phyloP scores from a whole-genome alignment of 2,888 invertebrate species.

The Pseudococcus jackbeardsleyi region DNA sequence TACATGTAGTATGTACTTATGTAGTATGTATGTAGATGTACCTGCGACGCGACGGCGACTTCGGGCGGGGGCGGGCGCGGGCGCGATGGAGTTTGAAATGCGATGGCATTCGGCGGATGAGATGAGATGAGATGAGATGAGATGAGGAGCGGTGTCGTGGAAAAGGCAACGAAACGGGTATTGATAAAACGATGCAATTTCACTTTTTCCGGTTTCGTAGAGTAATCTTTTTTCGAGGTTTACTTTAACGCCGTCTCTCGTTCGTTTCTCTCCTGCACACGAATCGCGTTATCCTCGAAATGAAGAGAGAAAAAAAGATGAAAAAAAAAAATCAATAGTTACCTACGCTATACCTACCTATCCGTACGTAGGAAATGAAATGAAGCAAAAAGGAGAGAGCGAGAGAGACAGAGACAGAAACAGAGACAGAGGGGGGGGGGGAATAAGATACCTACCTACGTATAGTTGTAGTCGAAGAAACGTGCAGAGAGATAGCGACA shows the following conservation, averaged over 20 bases:
- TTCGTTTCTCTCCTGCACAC: not conserved
- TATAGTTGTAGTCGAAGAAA: not conserved
- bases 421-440: no score
- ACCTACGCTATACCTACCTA: no score
- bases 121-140: not conserved
- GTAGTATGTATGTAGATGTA: not conserved
- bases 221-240: not conserved
- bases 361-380: not conserved
- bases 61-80: no score
- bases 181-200: conserved; percentile 40
- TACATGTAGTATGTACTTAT: no score
- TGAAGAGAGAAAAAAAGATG: not conserved
- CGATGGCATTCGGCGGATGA: not conserved
- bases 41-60: not conserved
- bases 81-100: not conserved
- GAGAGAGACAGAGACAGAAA: no score
- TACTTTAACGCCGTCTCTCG: conserved; percentile 1
- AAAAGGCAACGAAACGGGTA: conserved; percentile 15
- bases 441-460: no score
- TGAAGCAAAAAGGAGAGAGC: not conserved
- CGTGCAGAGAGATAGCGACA: not conserved
- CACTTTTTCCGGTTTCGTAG: conserved; percentile 28
- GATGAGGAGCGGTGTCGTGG: no score
- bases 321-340: conserved; percentile 19
- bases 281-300: not conserved